A percentile compares a stretch with the other conserved stretches of the same genome.
Evolutionary conservation across 2,888 invertebrate species (phyloP).

Genomic region (Torymus auratus): DNA sequence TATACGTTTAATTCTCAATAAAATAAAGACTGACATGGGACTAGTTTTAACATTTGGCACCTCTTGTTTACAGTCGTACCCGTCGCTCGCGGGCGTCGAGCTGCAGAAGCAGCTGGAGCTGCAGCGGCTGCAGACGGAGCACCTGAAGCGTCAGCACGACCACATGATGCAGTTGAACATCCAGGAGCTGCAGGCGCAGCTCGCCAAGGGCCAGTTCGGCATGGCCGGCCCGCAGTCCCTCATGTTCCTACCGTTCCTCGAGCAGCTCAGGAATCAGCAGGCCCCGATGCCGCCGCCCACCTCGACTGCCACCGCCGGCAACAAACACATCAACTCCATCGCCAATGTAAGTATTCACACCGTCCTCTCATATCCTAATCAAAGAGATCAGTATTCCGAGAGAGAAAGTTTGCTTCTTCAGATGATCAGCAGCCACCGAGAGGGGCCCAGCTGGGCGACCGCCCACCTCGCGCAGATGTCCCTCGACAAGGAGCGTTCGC

Average conservation of each 20-base stretch:
- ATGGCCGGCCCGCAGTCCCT: slow-evolving; percentile 82
- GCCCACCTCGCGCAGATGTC: slow-evolving; percentile 86
- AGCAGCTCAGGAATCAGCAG: slow-evolving; percentile 72
- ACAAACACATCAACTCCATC: slow-evolving; percentile 76
- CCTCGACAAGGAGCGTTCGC: slow-evolving; percentile 73
- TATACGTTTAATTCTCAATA: no score
- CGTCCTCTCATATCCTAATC: no score
- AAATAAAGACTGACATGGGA: no score
- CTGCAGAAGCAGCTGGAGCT: slow-evolving; percentile 80
- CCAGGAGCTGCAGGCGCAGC: slow-evolving; percentile 81
- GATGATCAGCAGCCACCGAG: slow-evolving; percentile 79
- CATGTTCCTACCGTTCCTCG: slow-evolving; percentile 85
- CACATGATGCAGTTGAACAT: slow-evolving; percentile 80
- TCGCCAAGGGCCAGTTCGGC: slow-evolving; percentile 80
- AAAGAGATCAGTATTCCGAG: not conserved
- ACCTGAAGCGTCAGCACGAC: slow-evolving; percentile 81
- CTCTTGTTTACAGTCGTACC: slow-evolving; percentile 71
- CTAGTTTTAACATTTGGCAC: no score
- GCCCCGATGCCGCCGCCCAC: slow-evolving; percentile 72
- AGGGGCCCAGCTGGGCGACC: slow-evolving; percentile 81
- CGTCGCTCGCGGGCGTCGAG: slow-evolving; percentile 74
- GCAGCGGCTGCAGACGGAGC: slow-evolving; percentile 83
- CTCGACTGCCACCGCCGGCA: slow-evolving; percentile 72
- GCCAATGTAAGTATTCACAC: slow-evolving; percentile 64
- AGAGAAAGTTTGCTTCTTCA: slow-evolving; percentile 63